Percentiles rank a stretch among this genome's conserved stretches.
Evolutionary conservation across 1,140 invertebrate species (phyloP).

Genomic region (Scylla paramamosain): DNA sequence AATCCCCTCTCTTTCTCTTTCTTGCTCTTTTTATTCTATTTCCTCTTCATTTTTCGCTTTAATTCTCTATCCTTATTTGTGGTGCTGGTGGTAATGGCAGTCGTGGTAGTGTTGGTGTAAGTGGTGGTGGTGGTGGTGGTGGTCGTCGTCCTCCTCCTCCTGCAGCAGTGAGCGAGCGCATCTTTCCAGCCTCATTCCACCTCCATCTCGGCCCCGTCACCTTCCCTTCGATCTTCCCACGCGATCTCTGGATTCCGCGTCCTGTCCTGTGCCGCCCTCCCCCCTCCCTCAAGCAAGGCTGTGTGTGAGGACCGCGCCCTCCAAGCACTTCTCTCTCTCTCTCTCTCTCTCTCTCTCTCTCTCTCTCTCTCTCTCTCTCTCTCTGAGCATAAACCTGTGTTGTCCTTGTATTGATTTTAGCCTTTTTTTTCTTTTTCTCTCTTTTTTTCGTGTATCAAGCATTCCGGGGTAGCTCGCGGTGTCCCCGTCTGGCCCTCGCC

Average conservation of each 20-base stretch:
- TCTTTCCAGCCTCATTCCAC: not conserved
- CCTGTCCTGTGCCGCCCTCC: conserved; percentile 1
- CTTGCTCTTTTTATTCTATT: not conserved
- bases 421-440: conserved; percentile 49
- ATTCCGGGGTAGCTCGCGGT: conserved; percentile 48
- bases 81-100: too few species aligned
- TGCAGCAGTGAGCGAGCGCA: not conserved
- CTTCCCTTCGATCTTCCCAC: conserved; percentile 19
- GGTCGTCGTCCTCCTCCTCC: not conserved
- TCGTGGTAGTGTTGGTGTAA: too few species aligned
- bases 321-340: not conserved
- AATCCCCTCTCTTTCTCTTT: not conserved
- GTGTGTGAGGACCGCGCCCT: not conserved
- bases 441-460: conserved; percentile 57
- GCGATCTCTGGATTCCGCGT: not conserved
- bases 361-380: not conserved
- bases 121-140: too few species aligned
- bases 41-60: too few species aligned
- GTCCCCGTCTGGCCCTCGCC: not conserved
- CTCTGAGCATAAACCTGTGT: conserved; percentile 61
- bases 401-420: conserved; percentile 68
- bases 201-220: not conserved
- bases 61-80: not conserved
- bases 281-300: conserved; percentile 21
- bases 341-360: not conserved